Evolutionary conservation across 2,113 vertebrate genomes (phyloP), one percentile per base, ranked within the genome.

Genomic region (Pelmatolapia mariae): DNA sequence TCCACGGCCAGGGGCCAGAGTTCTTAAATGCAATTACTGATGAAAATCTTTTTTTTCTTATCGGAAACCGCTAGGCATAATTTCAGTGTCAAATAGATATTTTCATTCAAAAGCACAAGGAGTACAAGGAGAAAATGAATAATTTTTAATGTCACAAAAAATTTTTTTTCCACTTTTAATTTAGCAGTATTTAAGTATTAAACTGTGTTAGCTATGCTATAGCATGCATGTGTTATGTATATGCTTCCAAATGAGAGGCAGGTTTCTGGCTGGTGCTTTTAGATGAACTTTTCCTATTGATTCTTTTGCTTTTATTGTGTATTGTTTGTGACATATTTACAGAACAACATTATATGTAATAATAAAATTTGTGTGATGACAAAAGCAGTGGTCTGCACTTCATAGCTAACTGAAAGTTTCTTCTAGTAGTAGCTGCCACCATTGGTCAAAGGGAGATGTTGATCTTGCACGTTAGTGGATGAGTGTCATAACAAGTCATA

Each of bases 21-120:
- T 94, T 95, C 91, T 95, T 91, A 88, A 96, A 92, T 31, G 89
- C 93, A 94, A 93, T 96, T 95, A 94, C 91, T 84, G 94, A 90
- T 94, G 93, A 78, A 96, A 95, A 95, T 94, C 90, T 19, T 89
- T 95, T 92, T 95, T 92, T 66, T 81, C 73, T 94, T 95, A 95
- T 95, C 93, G 86, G 82, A 83, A 86, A 87, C 71, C 68, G 63
- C 81, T 86, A 91, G 86, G 86, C 91, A 89, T 66, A 78, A 91
- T 94, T 94, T 90, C 68, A 88, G 82, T 87, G 84, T 73, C 87
- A 82, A 94, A 81, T 93, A 83, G 82, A 92, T 91, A 85, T 89
- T 87, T 89, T 87, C 85, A 87, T 92, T 84, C 59, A 36, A 40
- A 81, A 68, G 80, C 61, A 76, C 52, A 68, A 68, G 54, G 12